Evolutionary conservation across 2,113 vertebrate species (phyloP), one percentile per base, ranked within the genome.

Genomic region (Thymallus thymallus): DNA sequence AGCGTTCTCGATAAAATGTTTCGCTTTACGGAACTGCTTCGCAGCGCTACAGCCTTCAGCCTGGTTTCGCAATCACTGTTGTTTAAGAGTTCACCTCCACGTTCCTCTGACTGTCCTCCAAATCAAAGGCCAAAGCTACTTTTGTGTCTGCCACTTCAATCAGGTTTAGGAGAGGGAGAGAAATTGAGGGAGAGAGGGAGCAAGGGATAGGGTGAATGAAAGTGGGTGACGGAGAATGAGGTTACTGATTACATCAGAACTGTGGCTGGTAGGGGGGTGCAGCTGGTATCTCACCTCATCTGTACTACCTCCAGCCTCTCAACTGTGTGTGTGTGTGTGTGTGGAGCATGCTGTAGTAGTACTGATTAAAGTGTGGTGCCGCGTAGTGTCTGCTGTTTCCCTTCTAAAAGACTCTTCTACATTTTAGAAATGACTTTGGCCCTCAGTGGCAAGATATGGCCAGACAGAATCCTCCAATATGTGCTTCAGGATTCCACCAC

Each of bases 111-210:
- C 51, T 71, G 66, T 6, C 71, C 9, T 68, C 77, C 35, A 41
- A 83, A 89, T 77, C 74, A 78, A 68, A 76, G 73, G 56, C 70
- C 2, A 0, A n/a, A 22, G 75, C 72, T 88, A 84, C 67, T 81
- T 85, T 78, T 73, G 60, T 68, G 32, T 71, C 79, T 68, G 72
- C 82, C 77, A 74, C 69, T 86, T 48, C 71, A 87, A 76, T 85
- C 81, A 76, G 75, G 6, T 26, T 26, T 26, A 5, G 30, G 26
- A 26, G 26, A 26, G 26, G 2, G 35, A 41, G 35, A 9, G 35
- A 41, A 9, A 74, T 22, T 58, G 48, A 1, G 55, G 6, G 23
- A 14, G 60, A 41, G 64, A 20, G 22, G 30, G n/a, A 74, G 30
- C 62, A 41, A 1, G 46, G 55, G 66, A 24, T 29, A n/a, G 22